Evolutionary conservation across 2,888 invertebrate genomes (phyloP).

Genomic region (Leucoma salicis): DNA sequence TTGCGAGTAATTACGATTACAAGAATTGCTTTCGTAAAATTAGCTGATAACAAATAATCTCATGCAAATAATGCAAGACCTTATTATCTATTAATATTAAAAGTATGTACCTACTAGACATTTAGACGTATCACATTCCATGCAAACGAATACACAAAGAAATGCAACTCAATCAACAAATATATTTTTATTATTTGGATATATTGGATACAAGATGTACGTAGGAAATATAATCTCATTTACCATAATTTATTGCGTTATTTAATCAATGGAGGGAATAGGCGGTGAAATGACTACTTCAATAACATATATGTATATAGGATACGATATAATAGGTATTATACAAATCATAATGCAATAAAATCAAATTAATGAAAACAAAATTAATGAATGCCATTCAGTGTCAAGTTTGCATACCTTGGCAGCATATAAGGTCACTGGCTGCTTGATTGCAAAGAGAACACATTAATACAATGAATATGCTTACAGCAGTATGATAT

Average conservation of each 20-base stretch:
- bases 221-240: neutral
- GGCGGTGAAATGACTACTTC: neutral
- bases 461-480: constrained; percentile 41
- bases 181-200: neutral
- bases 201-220: neutral
- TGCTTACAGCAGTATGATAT: constrained; percentile 1
- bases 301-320: neutral
- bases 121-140: constrained; percentile 26
- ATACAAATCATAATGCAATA: constrained; percentile 12
- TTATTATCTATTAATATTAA: too few species aligned
- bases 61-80: neutral
- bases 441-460: constrained; percentile 77
- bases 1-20: too few species aligned
- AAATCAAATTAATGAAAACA: constrained; percentile 18
- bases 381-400: constrained; percentile 20
- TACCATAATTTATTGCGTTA: neutral
- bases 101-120: constrained; percentile 10
- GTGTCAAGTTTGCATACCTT: constrained; percentile 67
- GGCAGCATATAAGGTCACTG: constrained; percentile 81
- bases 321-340: too few species aligned
- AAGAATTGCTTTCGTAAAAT: too few species aligned
- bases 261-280: neutral
- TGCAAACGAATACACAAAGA: constrained; percentile 28
- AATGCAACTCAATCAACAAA: constrained; percentile 12
- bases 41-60: too few species aligned